Evolutionary conservation across 2,797 vertebrate species (phyloP), one percentile per base, ranked within the genome.

Genomic region (Diplodus sargus): DNA sequence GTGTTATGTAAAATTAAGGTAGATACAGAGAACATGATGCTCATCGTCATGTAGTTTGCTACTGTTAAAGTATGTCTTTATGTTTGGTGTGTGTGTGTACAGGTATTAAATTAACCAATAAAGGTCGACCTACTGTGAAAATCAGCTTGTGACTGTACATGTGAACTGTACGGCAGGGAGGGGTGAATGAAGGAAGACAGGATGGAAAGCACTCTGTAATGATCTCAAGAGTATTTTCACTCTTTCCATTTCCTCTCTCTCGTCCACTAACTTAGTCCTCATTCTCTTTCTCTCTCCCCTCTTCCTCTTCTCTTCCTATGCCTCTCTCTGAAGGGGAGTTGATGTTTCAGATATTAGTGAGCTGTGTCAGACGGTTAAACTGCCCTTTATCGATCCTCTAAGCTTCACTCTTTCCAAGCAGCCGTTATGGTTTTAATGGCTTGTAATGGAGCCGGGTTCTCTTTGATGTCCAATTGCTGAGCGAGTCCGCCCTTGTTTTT

Each of bases 271-370:
- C 58, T 73, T 82, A 73, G 58, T 79, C 49, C 62, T 82, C 70
- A 15, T 76, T 25, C 34, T 56, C 42, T 53, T 23, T 69, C 30
- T 73, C 52, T 39, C 62, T 42, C 47, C 54, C 30, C 60, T 8
- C n/a, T 34, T 45, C 4, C 18, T 49, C 74, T 56, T 28, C 57
- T 51, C 67, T 64, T 45, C 47, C 65, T 80, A 75, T 70, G 54
- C 54, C 67, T 83, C 83, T 83, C 74, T 85, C 76, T 70, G 89
- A 91, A 84, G 73, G 79, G 79, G 79, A 91, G 93, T 92, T 93
- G 92, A 94, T 93, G 93, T 92, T 94, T 91, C 92, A 93, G 91
- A 95, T 95, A 94, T 95, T 93, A 95, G 93, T 91, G 90, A 93
- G 91, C 93, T 90, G 88, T 94, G 90, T 94, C 90, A 93, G 94